Evolutionary conservation across 2,888 invertebrate species (phyloP).

Genomic region (Euclidia mi): DNA sequence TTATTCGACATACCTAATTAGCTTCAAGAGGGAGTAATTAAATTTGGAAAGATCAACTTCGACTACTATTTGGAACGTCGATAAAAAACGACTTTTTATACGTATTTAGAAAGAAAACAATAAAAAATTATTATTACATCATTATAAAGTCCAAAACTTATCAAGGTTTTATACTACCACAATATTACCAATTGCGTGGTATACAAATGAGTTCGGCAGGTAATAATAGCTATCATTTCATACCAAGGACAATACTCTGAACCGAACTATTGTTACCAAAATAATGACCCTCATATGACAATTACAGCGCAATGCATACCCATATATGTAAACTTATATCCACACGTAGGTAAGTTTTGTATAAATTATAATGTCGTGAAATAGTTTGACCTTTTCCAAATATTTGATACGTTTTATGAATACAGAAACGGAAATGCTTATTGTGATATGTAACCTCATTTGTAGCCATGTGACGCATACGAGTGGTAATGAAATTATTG

Average conservation of each 20-base stretch:
- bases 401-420: slow-evolving; percentile 10
- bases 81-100: too few relatives aligned
- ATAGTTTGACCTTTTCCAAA: slow-evolving; percentile 13
- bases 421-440: slow-evolving; percentile 5
- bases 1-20: too few relatives aligned
- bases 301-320: slow-evolving; percentile 8
- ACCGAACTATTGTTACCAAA: slow-evolving; percentile 28
- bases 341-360: background rate
- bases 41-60: too few relatives aligned
- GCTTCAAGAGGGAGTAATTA: too few relatives aligned
- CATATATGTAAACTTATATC: background rate
- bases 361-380: slow-evolving; percentile 6
- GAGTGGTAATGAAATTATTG: background rate
- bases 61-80: too few relatives aligned
- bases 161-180: too few relatives aligned
- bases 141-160: too few relatives aligned
- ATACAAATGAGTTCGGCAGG: slow-evolving; percentile 9
- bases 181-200: too few relatives aligned
- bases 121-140: too few relatives aligned
- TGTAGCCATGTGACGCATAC: background rate
- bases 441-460: slow-evolving; percentile 9
- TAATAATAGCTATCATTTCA: slow-evolving; percentile 37
- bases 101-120: too few relatives aligned
- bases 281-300: slow-evolving; percentile 26
- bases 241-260: slow-evolving; percentile 38